Evolutionary conservation across 2,797 vertebrate genomes (phyloP).

Genomic region (Hippocampus kuda): DNA sequence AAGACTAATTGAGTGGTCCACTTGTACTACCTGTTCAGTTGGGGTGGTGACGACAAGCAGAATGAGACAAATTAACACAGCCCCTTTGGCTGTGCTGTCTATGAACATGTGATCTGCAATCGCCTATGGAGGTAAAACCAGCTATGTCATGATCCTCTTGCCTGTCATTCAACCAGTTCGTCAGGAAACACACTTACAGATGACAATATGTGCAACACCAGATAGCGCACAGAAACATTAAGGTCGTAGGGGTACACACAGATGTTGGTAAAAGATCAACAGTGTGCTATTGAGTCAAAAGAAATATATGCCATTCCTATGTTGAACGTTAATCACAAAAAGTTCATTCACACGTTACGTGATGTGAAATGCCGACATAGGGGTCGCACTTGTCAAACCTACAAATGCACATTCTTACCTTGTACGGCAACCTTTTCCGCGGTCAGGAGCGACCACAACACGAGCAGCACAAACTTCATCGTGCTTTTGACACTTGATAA

Average conservation of each 20-base stretch:
- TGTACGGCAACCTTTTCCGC: conserved; percentile 28
- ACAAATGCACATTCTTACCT: conserved; percentile 40
- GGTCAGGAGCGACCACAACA: conserved; percentile 43
- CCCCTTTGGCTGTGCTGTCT: not conserved
- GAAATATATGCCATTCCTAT: not conserved
- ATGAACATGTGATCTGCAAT: not conserved
- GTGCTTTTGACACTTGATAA: conserved; percentile 8
- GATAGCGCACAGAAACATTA: not conserved
- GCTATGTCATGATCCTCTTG: not conserved
- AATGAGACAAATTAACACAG: not conserved
- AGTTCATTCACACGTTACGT: not conserved
- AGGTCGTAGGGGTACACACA: not conserved
- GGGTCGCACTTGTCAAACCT: not conserved
- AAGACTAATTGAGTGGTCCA: not conserved
- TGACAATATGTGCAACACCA: not conserved
- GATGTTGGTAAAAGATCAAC: not conserved
- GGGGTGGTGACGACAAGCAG: not conserved
- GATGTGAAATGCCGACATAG: not conserved
- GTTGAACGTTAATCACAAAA: not conserved
- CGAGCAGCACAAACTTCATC: conserved; percentile 53
- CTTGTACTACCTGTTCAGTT: not conserved
- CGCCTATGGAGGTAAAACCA: too few relatives aligned
- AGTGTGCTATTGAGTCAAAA: not conserved
- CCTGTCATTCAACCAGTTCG: not conserved
- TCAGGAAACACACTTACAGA: not conserved